phyloP scores from a whole-genome alignment of 2,888 invertebrate species.

The Cremastinae sp. region DNA sequence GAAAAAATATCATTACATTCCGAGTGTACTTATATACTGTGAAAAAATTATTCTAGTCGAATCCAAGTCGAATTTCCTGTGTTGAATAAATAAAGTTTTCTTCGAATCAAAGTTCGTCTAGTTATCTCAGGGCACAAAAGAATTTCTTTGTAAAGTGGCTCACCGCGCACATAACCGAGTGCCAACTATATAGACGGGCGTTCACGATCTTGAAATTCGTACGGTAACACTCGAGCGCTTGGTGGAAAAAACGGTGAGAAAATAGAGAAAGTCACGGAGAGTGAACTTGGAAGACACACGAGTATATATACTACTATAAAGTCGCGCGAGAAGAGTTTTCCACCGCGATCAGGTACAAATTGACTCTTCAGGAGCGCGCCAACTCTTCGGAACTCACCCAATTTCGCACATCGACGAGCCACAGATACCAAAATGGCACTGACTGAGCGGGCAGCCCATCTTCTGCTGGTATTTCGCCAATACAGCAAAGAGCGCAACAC shows the following conservation, averaged over 20 bases:
- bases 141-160: constrained; percentile 6
- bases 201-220: constrained; percentile 40
- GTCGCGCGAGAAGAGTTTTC: constrained; percentile 50
- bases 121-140: background rate
- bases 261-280: constrained; percentile 49
- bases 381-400: constrained; percentile 59
- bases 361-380: constrained; percentile 60
- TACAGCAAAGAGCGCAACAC: constrained; percentile 34
- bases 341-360: constrained; percentile 62
- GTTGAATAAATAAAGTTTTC: background rate
- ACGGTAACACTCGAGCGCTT: constrained; percentile 26
- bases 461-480: constrained; percentile 4
- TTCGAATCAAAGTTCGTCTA: background rate
- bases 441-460: constrained; percentile 24
- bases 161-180: constrained; percentile 6
- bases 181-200: constrained; percentile 17
- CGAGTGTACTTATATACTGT: background rate
- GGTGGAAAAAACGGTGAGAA: constrained; percentile 15
- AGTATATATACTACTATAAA: constrained; percentile 11
- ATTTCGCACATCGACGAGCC: constrained; percentile 52
- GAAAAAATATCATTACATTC: background rate
- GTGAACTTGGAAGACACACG: constrained; percentile 40
- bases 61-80: background rate
- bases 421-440: constrained; percentile 30
- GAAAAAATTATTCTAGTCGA: background rate